A percentile compares a stretch with the other conserved stretches of the same genome.
These are phyloP conservation scores for Grapholita molesta DNA, from an alignment of 1,140 invertebrate genomes.

Conservation along the genomic window DNA sequence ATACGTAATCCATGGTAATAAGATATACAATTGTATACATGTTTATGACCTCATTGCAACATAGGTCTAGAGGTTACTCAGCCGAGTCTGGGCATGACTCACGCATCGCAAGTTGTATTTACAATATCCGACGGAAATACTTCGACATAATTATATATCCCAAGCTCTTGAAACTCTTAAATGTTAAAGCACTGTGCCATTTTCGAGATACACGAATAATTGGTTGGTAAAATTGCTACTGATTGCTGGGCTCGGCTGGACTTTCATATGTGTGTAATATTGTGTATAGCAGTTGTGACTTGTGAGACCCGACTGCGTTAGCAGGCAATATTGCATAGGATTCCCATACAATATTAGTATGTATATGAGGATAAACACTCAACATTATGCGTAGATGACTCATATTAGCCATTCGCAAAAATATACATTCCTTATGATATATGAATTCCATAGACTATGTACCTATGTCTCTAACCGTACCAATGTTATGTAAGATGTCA, in stretches of 20 bases:
- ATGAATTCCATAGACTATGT: no score
- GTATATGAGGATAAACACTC: no score
- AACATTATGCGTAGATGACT: no score
- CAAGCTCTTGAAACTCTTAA: constrained; percentile 2
- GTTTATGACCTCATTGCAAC: no score
- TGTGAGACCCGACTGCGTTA: background rate
- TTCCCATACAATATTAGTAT: no score
- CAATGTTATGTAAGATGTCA: no score
- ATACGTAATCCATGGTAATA: no score
- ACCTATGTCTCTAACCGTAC: no score
- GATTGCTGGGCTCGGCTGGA: background rate
- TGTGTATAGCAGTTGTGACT: background rate
- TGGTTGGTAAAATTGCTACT: background rate
- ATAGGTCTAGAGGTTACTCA: constrained; percentile 13
- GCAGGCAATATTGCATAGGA: no score
- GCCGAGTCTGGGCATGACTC: constrained; percentile 10
- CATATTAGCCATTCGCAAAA: background rate
- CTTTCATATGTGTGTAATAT: background rate
- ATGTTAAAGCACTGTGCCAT: constrained; percentile 3
- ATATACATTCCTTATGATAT: no score
- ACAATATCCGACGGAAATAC: constrained; percentile 14
- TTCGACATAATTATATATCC: background rate
- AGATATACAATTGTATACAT: no score
- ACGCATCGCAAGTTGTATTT: constrained; percentile 12
- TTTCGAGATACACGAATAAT: constrained; percentile 6